Conservation (phyloP, 2,888 invertebrate species). For the Tachina fera region DNA sequence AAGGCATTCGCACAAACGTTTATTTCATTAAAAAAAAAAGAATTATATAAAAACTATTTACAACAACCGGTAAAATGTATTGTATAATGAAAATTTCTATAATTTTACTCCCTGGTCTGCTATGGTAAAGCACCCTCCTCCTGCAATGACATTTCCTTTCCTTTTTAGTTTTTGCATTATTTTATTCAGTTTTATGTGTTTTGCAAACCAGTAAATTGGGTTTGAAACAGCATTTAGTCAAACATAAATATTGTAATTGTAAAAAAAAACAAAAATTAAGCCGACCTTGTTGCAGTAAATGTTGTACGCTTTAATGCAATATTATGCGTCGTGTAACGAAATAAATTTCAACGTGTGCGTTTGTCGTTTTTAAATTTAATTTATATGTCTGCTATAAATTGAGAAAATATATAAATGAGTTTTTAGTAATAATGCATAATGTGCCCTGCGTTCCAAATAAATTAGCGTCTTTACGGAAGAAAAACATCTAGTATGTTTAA, state of each 20-base stretch:
- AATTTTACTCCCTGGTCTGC: constrained; percentile 31
- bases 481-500: too few relatives aligned
- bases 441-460: not conserved
- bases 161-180: constrained; percentile 5
- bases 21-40: not conserved
- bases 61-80: constrained; percentile 2
- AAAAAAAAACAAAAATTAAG: not conserved
- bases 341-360: not conserved
- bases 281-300: constrained; percentile 17
- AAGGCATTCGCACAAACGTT: constrained; percentile 30
- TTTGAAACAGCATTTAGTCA: constrained; percentile 29
- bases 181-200: constrained; percentile 9
- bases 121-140: constrained; percentile 42
- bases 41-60: not conserved
- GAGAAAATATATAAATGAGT: not conserved
- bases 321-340: constrained; percentile 11
- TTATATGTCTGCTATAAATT: constrained; percentile 1
- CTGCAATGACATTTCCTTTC: constrained; percentile 36
- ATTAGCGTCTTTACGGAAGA: too few relatives aligned
- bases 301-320: constrained; percentile 6
- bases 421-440: not conserved
- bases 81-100: not conserved
- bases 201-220: constrained; percentile 42
- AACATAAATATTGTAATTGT: constrained; percentile 25
- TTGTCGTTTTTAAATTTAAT: constrained; percentile 10